These are phyloP conservation scores for Spea bombifrons DNA, from an alignment of 2,113 vertebrate genomes.

Conservation along the genomic window DNA sequence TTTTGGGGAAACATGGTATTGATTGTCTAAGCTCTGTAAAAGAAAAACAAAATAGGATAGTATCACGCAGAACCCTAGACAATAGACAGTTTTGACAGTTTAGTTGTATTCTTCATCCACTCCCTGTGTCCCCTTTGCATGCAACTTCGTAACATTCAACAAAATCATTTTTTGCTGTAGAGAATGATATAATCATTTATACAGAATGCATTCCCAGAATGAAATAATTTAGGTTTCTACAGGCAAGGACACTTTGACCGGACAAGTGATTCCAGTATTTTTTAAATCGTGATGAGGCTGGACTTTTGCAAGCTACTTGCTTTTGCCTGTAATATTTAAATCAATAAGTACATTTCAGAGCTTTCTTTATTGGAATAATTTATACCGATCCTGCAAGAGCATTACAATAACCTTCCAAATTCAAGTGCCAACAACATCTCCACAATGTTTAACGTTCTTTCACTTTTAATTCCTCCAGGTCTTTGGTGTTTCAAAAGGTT, in stretches of 20 bases:
- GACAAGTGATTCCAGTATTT: neutral
- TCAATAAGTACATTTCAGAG: conserved; percentile 25
- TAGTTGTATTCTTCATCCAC: neutral
- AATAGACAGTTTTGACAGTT: neutral
- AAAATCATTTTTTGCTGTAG: neutral
- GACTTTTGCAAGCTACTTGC: conserved; percentile 4
- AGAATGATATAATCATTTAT: neutral
- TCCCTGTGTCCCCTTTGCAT: neutral
- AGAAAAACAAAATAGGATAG: neutral
- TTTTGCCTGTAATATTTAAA: conserved; percentile 29
- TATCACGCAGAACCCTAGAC: neutral
- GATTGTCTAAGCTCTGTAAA: too few species aligned
- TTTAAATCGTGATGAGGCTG: conserved; percentile 4
- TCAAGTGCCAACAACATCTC: conserved; percentile 5
- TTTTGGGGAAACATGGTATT: too few species aligned
- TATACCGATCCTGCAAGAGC: neutral
- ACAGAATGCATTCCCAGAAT: too few species aligned
- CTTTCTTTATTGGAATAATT: conserved; percentile 23
- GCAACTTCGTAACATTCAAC: neutral
- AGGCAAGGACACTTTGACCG: neutral
- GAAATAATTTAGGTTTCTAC: neutral
- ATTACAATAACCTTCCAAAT: neutral
- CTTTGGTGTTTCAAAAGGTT: neutral
- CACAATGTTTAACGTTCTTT: neutral
- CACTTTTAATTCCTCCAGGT: neutral